Conservation (phyloP, 2,888 invertebrate species). For the Drosophila merina region DNA sequence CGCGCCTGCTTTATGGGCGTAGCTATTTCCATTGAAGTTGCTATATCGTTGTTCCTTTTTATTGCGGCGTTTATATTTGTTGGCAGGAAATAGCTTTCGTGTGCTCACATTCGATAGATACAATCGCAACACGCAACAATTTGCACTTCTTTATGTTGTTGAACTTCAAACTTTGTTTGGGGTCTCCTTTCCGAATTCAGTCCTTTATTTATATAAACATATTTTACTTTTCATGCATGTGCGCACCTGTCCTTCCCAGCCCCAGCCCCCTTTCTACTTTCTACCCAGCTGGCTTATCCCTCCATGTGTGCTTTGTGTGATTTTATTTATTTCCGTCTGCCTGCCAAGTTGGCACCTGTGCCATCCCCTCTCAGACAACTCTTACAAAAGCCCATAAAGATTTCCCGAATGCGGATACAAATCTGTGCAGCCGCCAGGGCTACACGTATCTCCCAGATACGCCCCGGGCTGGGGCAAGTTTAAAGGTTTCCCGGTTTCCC, state of each 20-base stretch:
- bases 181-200: slow-evolving; percentile 31
- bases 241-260: slow-evolving; percentile 28
- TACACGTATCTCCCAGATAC: slow-evolving; percentile 37
- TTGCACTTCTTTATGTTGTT: slow-evolving; percentile 76
- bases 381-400: slow-evolving; percentile 53
- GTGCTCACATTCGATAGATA: slow-evolving; percentile 69
- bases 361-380: slow-evolving; percentile 13
- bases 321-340: slow-evolving; percentile 72
- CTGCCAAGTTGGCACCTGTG: slow-evolving; percentile 62
- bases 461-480: slow-evolving; percentile 55
- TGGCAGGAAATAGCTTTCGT: slow-evolving; percentile 76
- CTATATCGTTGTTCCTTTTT: slow-evolving; percentile 52
- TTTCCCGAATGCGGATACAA: slow-evolving; percentile 59
- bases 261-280: not conserved
- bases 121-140: slow-evolving; percentile 77
- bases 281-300: slow-evolving; percentile 24
- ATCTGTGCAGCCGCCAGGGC: slow-evolving; percentile 59
- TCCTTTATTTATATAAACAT: slow-evolving; percentile 66
- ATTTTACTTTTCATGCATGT: slow-evolving; percentile 77
- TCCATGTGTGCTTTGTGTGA: slow-evolving; percentile 45
- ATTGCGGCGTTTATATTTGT: slow-evolving; percentile 74
- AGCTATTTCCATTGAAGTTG: slow-evolving; percentile 37
- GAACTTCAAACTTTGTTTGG: slow-evolving; percentile 67
- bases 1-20: slow-evolving; percentile 44
- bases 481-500: slow-evolving; percentile 54